phyloP scores from a whole-genome alignment of 2,888 invertebrate genomes.

The Caradrina clavipalpis region DNA sequence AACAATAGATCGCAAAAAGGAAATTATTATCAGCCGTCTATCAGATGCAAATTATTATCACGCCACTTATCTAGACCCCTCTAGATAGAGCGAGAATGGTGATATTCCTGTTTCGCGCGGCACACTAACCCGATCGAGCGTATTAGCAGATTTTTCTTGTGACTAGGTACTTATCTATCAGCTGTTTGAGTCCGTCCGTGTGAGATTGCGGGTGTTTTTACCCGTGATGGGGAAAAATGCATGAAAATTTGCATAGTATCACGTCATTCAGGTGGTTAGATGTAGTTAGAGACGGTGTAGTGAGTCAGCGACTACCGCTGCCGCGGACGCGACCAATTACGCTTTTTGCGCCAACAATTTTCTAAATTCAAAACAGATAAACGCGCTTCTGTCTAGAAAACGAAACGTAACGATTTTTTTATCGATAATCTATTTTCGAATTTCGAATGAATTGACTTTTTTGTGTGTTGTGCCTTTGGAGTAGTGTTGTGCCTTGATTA shows the following conservation, averaged over 20 bases:
- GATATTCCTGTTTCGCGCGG: slow-evolving; percentile 76
- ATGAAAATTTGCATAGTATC: slow-evolving; percentile 80
- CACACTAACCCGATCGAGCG: slow-evolving; percentile 87
- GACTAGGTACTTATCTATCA: slow-evolving; percentile 77
- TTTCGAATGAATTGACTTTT: slow-evolving; percentile 62
- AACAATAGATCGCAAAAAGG: slow-evolving; percentile 80
- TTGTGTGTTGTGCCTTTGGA: slow-evolving; percentile 63
- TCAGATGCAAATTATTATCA: slow-evolving; percentile 88
- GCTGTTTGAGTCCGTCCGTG: slow-evolving; percentile 76
- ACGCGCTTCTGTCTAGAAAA: slow-evolving; percentile 74
- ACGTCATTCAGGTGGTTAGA: slow-evolving; percentile 72
- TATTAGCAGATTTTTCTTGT: slow-evolving; percentile 80
- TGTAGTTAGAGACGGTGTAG: slow-evolving; percentile 67
- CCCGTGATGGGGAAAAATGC: slow-evolving; percentile 76
- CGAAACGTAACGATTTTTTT: slow-evolving; percentile 80
- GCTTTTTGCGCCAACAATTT: slow-evolving; percentile 82
- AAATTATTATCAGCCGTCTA: slow-evolving; percentile 83
- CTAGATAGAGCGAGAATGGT: slow-evolving; percentile 75
- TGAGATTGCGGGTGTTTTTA: slow-evolving; percentile 67
- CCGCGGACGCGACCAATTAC: slow-evolving; percentile 78
- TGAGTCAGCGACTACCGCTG: slow-evolving; percentile 82
- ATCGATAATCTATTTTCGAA: slow-evolving; percentile 74
- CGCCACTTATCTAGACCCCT: slow-evolving; percentile 86
- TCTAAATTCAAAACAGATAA: slow-evolving; percentile 79
- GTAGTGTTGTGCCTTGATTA: slow-evolving; percentile 68